Conservation (phyloP, 2,797 vertebrate species). For the Mormyrus proboscirostris region DNA sequence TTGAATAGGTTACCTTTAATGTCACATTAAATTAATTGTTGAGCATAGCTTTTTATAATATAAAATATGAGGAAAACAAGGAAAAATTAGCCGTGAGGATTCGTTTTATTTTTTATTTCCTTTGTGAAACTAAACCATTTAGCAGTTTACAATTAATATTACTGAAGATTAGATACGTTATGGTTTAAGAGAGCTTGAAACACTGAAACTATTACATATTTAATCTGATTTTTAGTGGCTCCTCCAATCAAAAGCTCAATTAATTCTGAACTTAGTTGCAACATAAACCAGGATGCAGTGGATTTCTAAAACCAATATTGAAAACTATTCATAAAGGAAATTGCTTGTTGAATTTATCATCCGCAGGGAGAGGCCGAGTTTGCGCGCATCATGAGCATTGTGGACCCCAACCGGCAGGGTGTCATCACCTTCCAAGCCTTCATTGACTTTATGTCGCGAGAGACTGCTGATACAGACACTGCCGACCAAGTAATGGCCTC, state of each 20-base stretch:
- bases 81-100: not conserved
- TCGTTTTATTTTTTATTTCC: not conserved
- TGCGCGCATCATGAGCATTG: conserved; percentile 96
- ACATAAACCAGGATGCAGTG: not conserved
- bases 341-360: conserved; percentile 1
- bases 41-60: not conserved
- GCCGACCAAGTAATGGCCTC: conserved; percentile 97
- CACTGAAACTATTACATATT: not conserved
- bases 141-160: not conserved
- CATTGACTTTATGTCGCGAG: conserved; percentile 98
- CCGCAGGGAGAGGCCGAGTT: conserved; percentile 92
- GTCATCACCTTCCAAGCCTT: conserved; percentile 96
- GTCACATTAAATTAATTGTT: not conserved
- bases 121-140: not conserved
- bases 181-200: not conserved
- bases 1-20: not conserved
- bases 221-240: not conserved
- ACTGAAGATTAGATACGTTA: not conserved
- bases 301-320: not conserved
- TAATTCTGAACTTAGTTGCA: not conserved
- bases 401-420: conserved; percentile 91
- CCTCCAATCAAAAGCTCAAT: not conserved
- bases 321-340: conserved; percentile 14
- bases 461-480: conserved; percentile 93
- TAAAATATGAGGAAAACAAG: not conserved